Percentiles rank a stretch among this genome's conserved stretches.
phyloP scores from a whole-genome alignment of 2,888 invertebrate genomes.

The Agrochola lota region DNA sequence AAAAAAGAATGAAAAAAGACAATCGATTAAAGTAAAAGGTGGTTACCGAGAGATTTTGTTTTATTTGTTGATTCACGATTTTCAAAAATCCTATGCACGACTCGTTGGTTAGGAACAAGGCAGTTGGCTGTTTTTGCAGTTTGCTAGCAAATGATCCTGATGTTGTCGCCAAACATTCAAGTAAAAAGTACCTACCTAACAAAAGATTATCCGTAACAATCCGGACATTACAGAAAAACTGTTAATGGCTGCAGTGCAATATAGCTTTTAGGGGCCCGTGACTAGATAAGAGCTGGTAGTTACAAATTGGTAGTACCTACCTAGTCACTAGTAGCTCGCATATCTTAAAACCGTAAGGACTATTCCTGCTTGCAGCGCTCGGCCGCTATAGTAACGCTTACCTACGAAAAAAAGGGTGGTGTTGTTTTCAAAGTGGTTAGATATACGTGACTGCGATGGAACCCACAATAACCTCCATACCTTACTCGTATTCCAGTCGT shows the following conservation, averaged over 20 bases:
- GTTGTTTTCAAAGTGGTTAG: too few species aligned
- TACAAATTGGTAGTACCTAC: neutral
- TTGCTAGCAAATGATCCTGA: neutral
- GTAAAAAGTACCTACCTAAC: neutral
- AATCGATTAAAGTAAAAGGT: conserved; percentile 78
- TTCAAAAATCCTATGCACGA: too few species aligned
- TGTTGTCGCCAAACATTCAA: neutral
- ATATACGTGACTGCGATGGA: neutral
- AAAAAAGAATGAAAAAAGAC: conserved; percentile 70
- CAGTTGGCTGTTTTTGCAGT: neutral
- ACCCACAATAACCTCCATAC: neutral
- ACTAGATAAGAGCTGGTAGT: neutral
- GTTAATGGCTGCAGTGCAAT: conserved; percentile 1
- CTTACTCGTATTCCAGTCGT: neutral
- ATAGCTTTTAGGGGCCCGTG: neutral
- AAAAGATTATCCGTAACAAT: neutral
- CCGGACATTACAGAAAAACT: conserved; percentile 9
- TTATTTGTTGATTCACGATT: conserved; percentile 68
- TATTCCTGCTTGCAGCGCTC: too few species aligned
- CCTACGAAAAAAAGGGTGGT: too few species aligned
- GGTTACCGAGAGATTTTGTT: conserved; percentile 79
- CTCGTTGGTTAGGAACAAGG: neutral
- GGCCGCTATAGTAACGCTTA: too few species aligned
- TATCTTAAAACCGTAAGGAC: too few species aligned
- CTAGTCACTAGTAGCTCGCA: too few species aligned